phyloP scores from a whole-genome alignment of 2,113 vertebrate species.

The Ceyx cyanopectus region DNA sequence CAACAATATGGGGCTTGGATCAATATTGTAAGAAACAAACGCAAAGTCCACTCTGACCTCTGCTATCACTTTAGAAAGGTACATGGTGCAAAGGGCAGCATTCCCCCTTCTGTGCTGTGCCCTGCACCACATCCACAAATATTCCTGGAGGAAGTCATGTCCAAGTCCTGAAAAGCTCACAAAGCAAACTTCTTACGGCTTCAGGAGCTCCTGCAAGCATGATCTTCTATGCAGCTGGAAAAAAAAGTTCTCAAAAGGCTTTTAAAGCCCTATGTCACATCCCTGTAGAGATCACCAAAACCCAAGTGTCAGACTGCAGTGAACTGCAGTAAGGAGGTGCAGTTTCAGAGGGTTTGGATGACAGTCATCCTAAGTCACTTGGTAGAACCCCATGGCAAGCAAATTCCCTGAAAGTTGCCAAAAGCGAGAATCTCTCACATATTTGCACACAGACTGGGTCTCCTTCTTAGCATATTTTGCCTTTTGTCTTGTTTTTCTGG shows the following conservation, averaged over 20 bases:
- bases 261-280: neutral
- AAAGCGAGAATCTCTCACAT: neutral
- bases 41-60: neutral
- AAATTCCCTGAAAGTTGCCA: conserved; percentile 8
- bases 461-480: conserved; percentile 40
- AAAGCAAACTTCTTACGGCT: neutral
- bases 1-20: neutral
- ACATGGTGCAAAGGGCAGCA: neutral
- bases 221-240: neutral
- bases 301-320: neutral
- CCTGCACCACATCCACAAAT: neutral
- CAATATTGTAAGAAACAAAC: neutral
- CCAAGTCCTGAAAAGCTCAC: neutral
- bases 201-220: neutral
- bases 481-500: conserved; percentile 46
- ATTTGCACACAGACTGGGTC: neutral
- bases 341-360: neutral
- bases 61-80: neutral
- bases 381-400: neutral
- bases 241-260: neutral
- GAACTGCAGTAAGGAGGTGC: neutral
- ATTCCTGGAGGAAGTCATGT: neutral
- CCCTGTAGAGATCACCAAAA: neutral
- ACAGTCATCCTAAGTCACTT: neutral
- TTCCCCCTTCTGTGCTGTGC: neutral